Evolutionary conservation across 2,797 vertebrate species (phyloP).

Genomic region (Oreonectes daqikongensis): DNA sequence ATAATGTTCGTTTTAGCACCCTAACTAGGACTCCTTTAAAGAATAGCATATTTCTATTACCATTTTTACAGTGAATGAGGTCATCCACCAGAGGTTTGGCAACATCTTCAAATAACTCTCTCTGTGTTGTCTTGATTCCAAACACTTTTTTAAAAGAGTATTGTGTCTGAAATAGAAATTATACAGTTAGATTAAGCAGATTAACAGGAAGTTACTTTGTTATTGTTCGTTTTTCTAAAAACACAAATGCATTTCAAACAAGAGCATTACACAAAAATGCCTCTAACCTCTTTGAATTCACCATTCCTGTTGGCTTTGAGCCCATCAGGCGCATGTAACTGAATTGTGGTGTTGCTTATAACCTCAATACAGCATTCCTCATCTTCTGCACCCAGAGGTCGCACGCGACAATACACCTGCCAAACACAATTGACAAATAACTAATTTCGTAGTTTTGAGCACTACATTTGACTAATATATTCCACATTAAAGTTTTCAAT

Average conservation of each 20-base stretch:
- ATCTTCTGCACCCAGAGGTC: slow-evolving; percentile 80
- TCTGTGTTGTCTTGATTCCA: slow-evolving; percentile 82
- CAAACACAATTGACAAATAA: background rate
- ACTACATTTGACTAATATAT: background rate
- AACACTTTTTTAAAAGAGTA: slow-evolving; percentile 97
- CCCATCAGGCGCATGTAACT: slow-evolving; percentile 91
- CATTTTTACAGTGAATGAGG: slow-evolving; percentile 90
- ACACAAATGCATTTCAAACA: too few species aligned
- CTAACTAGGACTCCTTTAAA: too few species aligned
- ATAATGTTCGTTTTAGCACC: too few species aligned
- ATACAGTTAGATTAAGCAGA: background rate
- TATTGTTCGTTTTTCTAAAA: too few species aligned
- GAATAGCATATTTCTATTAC: slow-evolving; percentile 71
- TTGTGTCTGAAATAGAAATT: slow-evolving; percentile 80
- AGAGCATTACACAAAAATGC: background rate
- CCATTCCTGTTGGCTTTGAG: slow-evolving; percentile 87
- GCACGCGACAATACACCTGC: slow-evolving; percentile 92
- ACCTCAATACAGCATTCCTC: slow-evolving; percentile 92
- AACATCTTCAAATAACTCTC: slow-evolving; percentile 87
- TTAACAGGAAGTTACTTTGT: too few species aligned
- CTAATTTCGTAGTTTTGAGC: background rate
- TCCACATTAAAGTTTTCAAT: background rate
- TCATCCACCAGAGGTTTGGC: slow-evolving; percentile 91
- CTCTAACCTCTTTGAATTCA: slow-evolving; percentile 90
- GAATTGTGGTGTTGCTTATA: slow-evolving; percentile 85